Conservation (phyloP, 2,797 vertebrate species). For the Ibycter americanus region DNA sequence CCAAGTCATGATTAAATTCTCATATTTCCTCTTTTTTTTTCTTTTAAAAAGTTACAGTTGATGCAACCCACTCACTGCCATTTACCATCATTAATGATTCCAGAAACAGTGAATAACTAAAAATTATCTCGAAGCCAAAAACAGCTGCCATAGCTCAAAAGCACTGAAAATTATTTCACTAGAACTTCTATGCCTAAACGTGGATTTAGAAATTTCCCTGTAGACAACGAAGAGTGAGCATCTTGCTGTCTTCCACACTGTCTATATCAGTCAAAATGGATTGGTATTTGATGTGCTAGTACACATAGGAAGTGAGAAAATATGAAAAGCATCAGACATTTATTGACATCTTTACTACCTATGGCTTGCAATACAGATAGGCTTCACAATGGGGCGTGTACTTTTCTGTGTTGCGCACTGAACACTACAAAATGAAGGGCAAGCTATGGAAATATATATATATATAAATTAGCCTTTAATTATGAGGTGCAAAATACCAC, state of each 20-base stretch:
- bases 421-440: neutral
- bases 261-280: neutral
- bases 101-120: constrained; percentile 29
- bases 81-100: constrained; percentile 44
- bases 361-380: neutral
- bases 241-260: neutral
- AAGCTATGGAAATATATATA: neutral
- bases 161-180: neutral
- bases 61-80: constrained; percentile 38
- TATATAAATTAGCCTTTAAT: neutral
- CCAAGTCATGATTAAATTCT: constrained; percentile 38
- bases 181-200: neutral
- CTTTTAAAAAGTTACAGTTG: constrained; percentile 3
- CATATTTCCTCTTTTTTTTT: neutral
- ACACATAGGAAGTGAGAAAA: neutral
- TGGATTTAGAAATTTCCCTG: neutral
- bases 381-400: neutral
- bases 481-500: neutral
- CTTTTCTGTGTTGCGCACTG: neutral
- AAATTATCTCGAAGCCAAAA: constrained; percentile 20
- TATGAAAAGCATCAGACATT: neutral
- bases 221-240: neutral
- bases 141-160: neutral
- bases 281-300: neutral
- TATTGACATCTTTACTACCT: neutral